Percentiles rank a stretch among this genome's conserved stretches.
These are phyloP conservation scores for Falco punctatus DNA, from an alignment of 2,113 vertebrate genomes.

Conservation along the genomic window DNA sequence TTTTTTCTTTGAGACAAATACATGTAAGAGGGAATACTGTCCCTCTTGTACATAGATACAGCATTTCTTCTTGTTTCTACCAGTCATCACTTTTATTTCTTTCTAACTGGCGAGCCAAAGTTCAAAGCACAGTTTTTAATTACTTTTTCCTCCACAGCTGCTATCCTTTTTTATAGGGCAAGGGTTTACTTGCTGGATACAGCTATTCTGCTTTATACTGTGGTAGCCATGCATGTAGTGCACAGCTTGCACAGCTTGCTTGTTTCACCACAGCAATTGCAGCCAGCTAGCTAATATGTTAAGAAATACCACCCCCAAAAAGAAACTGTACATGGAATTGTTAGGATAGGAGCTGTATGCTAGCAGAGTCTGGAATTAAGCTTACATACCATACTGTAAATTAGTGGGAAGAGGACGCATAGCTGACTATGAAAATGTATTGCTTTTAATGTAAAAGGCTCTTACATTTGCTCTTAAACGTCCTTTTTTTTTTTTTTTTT, in stretches of 20 bases:
- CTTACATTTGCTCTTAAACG: neutral
- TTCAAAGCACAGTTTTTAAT: constrained; percentile 33
- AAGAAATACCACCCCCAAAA: neutral
- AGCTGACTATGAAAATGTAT: neutral
- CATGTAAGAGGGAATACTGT: neutral
- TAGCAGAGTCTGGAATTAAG: neutral
- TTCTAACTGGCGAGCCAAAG: neutral
- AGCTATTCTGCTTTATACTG: neutral
- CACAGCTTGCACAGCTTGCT: neutral
- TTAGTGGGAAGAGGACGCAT: neutral
- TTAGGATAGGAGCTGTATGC: neutral
- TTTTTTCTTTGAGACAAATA: neutral
- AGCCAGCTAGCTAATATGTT: neutral
- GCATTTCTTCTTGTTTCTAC: neutral
- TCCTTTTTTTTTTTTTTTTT: neutral
- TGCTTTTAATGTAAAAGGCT: neutral
- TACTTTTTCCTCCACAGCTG: neutral
- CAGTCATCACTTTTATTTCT: neutral
- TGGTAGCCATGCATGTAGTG: neutral
- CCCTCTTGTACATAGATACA: neutral
- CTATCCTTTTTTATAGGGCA: neutral
- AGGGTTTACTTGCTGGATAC: neutral
- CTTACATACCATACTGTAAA: neutral
- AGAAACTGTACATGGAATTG: neutral
- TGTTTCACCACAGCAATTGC: constrained; percentile 10